phyloP scores from a whole-genome alignment of 2,888 invertebrate species.

The Gymnocheta viridis region DNA sequence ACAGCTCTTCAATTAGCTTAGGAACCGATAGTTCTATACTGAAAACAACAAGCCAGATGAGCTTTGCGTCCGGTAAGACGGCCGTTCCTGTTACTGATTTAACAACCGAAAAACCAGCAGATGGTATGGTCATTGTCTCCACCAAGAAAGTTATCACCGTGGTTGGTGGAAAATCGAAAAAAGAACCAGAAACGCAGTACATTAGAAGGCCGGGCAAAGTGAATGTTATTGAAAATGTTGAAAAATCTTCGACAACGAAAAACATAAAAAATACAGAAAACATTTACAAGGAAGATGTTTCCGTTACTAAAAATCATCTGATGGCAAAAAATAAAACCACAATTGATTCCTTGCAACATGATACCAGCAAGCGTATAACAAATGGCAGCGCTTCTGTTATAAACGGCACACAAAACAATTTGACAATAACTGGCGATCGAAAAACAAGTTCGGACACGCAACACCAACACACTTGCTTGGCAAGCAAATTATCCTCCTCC shows the following conservation, averaged over 20 bases:
- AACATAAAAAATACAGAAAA: slow-evolving; percentile 78
- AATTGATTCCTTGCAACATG: slow-evolving; percentile 36
- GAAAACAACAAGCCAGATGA: slow-evolving; percentile 85
- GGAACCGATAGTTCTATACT: slow-evolving; percentile 84
- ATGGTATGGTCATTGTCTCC: slow-evolving; percentile 84
- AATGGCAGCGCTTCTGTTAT: slow-evolving; percentile 33
- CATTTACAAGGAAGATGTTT: slow-evolving; percentile 75
- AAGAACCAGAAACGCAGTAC: slow-evolving; percentile 80
- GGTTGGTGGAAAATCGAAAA: slow-evolving; percentile 77
- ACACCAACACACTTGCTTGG: slow-evolving; percentile 54
- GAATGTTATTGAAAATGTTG: slow-evolving; percentile 80
- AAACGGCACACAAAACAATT: slow-evolving; percentile 12
- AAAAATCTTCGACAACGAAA: slow-evolving; percentile 77
- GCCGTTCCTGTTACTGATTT: slow-evolving; percentile 82
- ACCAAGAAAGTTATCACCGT: slow-evolving; percentile 83
- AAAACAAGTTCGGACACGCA: slow-evolving; percentile 23
- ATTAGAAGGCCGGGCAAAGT: slow-evolving; percentile 78
- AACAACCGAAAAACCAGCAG: slow-evolving; percentile 80
- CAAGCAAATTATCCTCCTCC: slow-evolving; percentile 46
- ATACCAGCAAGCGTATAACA: slow-evolving; percentile 56
- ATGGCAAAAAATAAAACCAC: slow-evolving; percentile 66
- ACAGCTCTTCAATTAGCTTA: slow-evolving; percentile 85
- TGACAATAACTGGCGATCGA: background rate
- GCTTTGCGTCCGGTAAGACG: slow-evolving; percentile 83
- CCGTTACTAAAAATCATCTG: slow-evolving; percentile 74